Base-by-base conservation (phyloP, 2,888 invertebrate genomes). In the Notodonta ziczac region DNA sequence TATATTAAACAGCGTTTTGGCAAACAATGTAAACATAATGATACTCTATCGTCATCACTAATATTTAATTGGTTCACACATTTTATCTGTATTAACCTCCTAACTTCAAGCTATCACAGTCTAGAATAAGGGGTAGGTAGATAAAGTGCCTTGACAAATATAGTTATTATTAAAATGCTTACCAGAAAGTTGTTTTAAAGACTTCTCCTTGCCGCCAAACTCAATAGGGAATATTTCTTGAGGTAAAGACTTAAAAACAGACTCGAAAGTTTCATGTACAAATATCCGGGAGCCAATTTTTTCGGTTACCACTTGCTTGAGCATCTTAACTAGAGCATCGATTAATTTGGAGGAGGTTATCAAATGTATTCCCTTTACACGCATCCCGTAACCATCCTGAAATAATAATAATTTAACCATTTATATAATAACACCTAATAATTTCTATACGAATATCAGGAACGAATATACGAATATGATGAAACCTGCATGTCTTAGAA, bases 171-270 rank as follows among this genome's bases (percentile, higher is more conserved):
- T 42, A 50, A 65, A 35, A 7, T 35, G 4, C 69, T 53, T 64
- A 82, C 82, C 73, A 46, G 69, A 67, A 32, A 81, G 51, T 51
- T 72, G 66, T 40, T 58, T 61, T 5, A 79, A 10, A 7, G 73
- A 52, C 51, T 57, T 69, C 44, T 44, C 56, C 12, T 42, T 12
- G 12, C 56, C 56, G 40, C 56, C 56, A 44, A 10, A 56, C 2
- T 56, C 56, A 24, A 44, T 24, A 12, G 56, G 56, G 10, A 56
- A 44, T 4, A 56, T 24, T 42, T 56, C 44, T 56, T 24, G 12
- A 10, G 56, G 56, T 6, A 56, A 13, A 12, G 3, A 44, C 24
- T 56, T 24, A 44, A 14, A 40, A 5, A 40, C 3, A 4, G 14
- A 1, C 10, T 55, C 55, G 5, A 55, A 55, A 7, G 8, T 14